phyloP scores from a whole-genome alignment of 2,888 invertebrate genomes.

The Thymelicus lineola region DNA sequence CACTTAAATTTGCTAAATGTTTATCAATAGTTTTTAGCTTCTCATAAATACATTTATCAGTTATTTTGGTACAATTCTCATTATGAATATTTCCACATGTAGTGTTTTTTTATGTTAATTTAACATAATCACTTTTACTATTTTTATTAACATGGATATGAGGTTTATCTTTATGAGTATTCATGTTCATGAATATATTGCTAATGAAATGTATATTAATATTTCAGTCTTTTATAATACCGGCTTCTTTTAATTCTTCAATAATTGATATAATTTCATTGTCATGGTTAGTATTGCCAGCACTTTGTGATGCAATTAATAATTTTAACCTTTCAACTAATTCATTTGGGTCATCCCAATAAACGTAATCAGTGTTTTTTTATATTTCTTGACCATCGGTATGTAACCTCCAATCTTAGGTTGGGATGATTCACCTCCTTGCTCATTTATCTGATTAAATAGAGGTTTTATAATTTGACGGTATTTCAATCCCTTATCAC shows the following conservation, averaged over 20 bases:
- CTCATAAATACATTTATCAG: too few relatives aligned
- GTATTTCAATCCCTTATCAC: slow-evolving; percentile 39
- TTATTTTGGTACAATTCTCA: too few relatives aligned
- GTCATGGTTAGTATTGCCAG: slow-evolving; percentile 44
- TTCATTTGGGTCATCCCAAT: slow-evolving; percentile 46
- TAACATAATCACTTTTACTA: too few relatives aligned
- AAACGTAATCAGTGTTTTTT: slow-evolving; percentile 41
- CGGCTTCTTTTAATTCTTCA: slow-evolving; percentile 46
- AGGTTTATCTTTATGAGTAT: too few relatives aligned
- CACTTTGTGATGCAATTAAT: slow-evolving; percentile 43
- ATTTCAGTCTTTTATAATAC: slow-evolving; percentile 37
- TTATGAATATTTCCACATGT: too few relatives aligned
- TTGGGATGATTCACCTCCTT: too few relatives aligned
- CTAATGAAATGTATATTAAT: too few relatives aligned
- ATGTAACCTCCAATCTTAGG: slow-evolving; percentile 8
- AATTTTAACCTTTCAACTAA: slow-evolving; percentile 44
- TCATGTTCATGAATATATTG: too few relatives aligned
- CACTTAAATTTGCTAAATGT: too few relatives aligned
- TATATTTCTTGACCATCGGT: slow-evolving; percentile 39
- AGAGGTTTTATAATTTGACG: slow-evolving; percentile 27
- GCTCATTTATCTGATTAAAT: slow-evolving; percentile 3
- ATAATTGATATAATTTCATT: slow-evolving; percentile 57
- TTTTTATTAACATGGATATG: too few relatives aligned
- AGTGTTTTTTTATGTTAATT: too few relatives aligned
- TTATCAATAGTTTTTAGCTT: too few relatives aligned